These are phyloP conservation scores for Abrostola tripartita DNA, from an alignment of 2,888 invertebrate genomes.

Conservation along the genomic window DNA sequence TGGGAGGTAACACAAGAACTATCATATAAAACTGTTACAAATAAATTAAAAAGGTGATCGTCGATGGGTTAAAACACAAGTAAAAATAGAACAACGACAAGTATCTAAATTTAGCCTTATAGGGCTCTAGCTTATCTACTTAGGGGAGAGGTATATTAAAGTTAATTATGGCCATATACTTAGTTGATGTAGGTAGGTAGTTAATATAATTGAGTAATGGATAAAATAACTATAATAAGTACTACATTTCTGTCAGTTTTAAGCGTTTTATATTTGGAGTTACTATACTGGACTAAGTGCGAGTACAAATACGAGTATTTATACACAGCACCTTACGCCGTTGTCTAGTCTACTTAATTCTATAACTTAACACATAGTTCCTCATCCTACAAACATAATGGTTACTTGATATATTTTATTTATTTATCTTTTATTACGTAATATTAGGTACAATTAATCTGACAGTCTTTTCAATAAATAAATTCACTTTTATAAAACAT, in stretches of 20 bases:
- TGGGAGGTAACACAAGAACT: not conserved
- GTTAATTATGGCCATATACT: slow-evolving; percentile 25
- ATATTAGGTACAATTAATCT: slow-evolving; percentile 58
- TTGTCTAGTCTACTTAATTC: slow-evolving; percentile 34
- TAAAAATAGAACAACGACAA: slow-evolving; percentile 8
- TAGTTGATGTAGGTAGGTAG: slow-evolving; percentile 10
- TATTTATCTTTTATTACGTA: too few relatives aligned
- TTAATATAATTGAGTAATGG: slow-evolving; percentile 18
- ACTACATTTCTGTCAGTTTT: slow-evolving; percentile 31
- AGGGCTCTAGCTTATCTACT: slow-evolving; percentile 59
- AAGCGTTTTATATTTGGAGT: slow-evolving; percentile 47
- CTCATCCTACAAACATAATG: slow-evolving; percentile 49
- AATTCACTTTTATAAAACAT: slow-evolving; percentile 56
- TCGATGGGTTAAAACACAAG: not conserved
- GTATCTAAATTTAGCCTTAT: slow-evolving; percentile 33
- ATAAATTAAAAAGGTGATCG: not conserved
- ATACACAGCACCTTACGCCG: slow-evolving; percentile 21
- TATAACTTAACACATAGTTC: slow-evolving; percentile 39
- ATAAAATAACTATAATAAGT: slow-evolving; percentile 30
- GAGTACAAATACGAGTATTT: slow-evolving; percentile 20
- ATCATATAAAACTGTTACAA: not conserved
- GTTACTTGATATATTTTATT: slow-evolving; percentile 50
- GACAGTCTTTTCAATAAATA: slow-evolving; percentile 73
- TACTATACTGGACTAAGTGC: slow-evolving; percentile 29
- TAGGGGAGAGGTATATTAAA: slow-evolving; percentile 25